A percentile compares a stretch with the other conserved stretches of the same genome.
These are phyloP conservation scores for Seira ritae DNA, from an alignment of 2,888 invertebrate genomes.

Conservation along the genomic window DNA sequence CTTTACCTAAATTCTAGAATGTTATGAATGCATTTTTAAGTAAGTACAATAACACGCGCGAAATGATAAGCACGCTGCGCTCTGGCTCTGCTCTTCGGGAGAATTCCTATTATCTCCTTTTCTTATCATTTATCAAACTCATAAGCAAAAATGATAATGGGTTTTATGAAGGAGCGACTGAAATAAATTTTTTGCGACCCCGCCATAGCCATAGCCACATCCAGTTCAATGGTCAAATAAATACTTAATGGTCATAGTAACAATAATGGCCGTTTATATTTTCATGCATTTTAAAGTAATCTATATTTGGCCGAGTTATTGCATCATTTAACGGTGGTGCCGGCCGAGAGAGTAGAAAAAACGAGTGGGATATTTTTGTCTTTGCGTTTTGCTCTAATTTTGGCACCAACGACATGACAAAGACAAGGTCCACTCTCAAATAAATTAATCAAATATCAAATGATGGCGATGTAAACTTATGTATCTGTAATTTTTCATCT, in stretches of 20 bases:
- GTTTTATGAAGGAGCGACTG: background rate
- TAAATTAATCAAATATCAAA: constrained; percentile 7
- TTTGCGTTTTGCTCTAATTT: constrained; percentile 1
- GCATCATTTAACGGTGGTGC: background rate
- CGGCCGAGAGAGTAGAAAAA: background rate
- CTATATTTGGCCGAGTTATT: constrained; percentile 3
- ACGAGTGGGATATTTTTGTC: background rate
- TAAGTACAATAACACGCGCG: background rate
- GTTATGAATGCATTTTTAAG: background rate
- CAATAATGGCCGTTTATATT: constrained; percentile 25
- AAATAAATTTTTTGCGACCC: background rate
- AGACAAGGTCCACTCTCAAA: background rate
- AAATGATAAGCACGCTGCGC: background rate
- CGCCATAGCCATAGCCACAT: background rate
- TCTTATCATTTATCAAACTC: constrained; percentile 11
- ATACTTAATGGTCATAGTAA: constrained; percentile 38
- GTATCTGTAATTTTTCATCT: constrained; percentile 4
- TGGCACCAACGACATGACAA: background rate
- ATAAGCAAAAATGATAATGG: background rate
- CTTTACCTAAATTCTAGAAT: constrained; percentile 1
- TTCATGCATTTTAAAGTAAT: background rate
- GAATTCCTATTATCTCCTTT: background rate
- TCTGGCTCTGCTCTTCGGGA: background rate
- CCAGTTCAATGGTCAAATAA: constrained; percentile 13
- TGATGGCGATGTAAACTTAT: background rate